Conservation (phyloP, 2,113 vertebrate species). For the Oreotrochilus melanogaster region DNA sequence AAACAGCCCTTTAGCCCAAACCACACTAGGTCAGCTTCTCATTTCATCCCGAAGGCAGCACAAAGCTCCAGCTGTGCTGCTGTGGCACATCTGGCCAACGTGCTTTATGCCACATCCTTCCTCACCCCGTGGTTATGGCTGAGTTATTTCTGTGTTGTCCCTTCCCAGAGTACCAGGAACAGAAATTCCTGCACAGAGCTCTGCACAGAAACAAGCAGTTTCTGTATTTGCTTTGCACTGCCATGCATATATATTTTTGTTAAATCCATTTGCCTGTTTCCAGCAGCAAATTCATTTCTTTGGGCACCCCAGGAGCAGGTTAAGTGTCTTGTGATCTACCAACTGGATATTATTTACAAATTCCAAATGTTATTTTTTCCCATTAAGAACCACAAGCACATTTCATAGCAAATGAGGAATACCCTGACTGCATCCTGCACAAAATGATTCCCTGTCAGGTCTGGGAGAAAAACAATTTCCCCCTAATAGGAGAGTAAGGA, state of each 20-base stretch:
- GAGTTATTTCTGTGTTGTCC: neutral
- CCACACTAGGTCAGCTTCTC: neutral
- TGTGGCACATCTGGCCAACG: rapidly evolving
- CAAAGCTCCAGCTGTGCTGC: neutral
- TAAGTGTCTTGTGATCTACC: no score
- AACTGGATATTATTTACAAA: neutral
- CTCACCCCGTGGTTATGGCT: neutral
- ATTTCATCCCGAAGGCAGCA: neutral
- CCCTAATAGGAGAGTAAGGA: no score
- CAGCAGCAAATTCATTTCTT: neutral
- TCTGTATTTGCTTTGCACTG: neutral
- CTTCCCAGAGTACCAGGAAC: neutral
- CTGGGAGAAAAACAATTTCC: neutral
- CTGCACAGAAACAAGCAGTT: no score
- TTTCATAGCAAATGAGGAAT: rapidly evolving
- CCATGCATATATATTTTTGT: neutral
- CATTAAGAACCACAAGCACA: neutral
- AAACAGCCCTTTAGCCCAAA: neutral
- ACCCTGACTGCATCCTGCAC: rapidly evolving
- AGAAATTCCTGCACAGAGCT: neutral
- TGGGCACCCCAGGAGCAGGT: neutral
- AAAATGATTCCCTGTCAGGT: neutral
- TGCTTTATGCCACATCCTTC: neutral
- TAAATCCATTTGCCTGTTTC: neutral
- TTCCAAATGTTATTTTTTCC: neutral